Conservation (phyloP, 2,888 invertebrate species). For the Pemphredon lugubris region DNA sequence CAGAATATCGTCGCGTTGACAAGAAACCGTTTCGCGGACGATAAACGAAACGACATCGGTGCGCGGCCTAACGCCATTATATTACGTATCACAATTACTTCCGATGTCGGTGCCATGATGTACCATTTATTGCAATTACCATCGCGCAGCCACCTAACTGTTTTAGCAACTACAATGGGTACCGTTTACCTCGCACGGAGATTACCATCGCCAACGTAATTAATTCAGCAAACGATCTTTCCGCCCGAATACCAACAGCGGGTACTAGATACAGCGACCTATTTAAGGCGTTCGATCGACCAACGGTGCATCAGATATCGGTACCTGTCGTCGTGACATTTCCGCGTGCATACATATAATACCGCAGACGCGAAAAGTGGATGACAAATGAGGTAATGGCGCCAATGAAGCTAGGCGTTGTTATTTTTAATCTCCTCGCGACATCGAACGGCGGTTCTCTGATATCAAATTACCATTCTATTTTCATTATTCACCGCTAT, state of each 20-base stretch:
- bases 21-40: no score
- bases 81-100: neutral
- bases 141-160: neutral
- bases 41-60: no score
- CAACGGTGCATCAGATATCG: constrained; percentile 22
- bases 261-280: constrained; percentile 17
- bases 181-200: neutral
- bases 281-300: constrained; percentile 33
- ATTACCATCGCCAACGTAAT: neutral
- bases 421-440: constrained; percentile 23
- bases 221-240: neutral
- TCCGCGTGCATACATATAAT: constrained; percentile 14
- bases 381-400: constrained; percentile 42
- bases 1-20: no score
- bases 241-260: neutral
- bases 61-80: no score
- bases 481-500: neutral
- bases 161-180: neutral
- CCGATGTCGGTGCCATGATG: neutral
- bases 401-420: constrained; percentile 22
- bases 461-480: constrained; percentile 1
- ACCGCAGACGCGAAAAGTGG: no score
- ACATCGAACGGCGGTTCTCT: neutral
- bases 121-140: neutral
- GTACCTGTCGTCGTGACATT: constrained; percentile 26